Percentiles rank a stretch among this genome's conserved stretches.
These are phyloP conservation scores for Icerya purchasi DNA, from an alignment of 2,888 invertebrate genomes.

Conservation along the genomic window DNA sequence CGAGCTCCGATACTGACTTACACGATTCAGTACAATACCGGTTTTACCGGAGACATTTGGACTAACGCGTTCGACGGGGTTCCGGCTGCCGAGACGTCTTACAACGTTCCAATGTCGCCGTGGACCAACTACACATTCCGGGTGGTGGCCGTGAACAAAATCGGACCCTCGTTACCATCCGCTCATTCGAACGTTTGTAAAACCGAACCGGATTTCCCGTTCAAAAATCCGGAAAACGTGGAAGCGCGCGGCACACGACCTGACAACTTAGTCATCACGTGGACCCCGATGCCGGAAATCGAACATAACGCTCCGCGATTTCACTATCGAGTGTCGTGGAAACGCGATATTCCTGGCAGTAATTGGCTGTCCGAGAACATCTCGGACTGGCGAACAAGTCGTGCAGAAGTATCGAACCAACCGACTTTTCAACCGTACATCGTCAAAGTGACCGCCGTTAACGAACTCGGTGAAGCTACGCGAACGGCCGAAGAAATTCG, in stretches of 20 bases:
- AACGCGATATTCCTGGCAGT: slow-evolving; percentile 50
- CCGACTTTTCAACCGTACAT: slow-evolving; percentile 76
- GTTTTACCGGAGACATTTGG: slow-evolving; percentile 84
- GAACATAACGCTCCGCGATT: slow-evolving; percentile 92
- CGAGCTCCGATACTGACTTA: slow-evolving; percentile 80
- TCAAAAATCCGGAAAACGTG: slow-evolving; percentile 83
- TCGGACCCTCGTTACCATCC: slow-evolving; percentile 75
- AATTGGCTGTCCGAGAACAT: slow-evolving; percentile 47
- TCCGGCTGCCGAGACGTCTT: slow-evolving; percentile 49
- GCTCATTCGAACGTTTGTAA: slow-evolving; percentile 50
- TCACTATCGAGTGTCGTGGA: slow-evolving; percentile 73
- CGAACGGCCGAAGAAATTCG: slow-evolving; percentile 54
- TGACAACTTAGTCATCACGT: slow-evolving; percentile 74
- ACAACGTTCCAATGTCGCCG: slow-evolving; percentile 46
- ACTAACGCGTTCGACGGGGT: slow-evolving; percentile 52
- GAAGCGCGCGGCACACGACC: slow-evolving; percentile 71
- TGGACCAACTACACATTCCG: slow-evolving; percentile 94
- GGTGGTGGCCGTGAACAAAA: slow-evolving; percentile 77
- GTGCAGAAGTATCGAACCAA: slow-evolving; percentile 48
- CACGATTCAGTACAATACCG: slow-evolving; percentile 79
- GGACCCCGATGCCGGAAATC: slow-evolving; percentile 91
- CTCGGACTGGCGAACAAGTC: slow-evolving; percentile 51
- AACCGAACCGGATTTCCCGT: slow-evolving; percentile 70
- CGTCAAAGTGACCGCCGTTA: slow-evolving; percentile 78
- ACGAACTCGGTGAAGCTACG: slow-evolving; percentile 66